Evolutionary conservation across 2,797 vertebrate genomes (phyloP), one percentile per base, ranked within the genome.

Genomic region (Hippopotamyrus pictus): DNA sequence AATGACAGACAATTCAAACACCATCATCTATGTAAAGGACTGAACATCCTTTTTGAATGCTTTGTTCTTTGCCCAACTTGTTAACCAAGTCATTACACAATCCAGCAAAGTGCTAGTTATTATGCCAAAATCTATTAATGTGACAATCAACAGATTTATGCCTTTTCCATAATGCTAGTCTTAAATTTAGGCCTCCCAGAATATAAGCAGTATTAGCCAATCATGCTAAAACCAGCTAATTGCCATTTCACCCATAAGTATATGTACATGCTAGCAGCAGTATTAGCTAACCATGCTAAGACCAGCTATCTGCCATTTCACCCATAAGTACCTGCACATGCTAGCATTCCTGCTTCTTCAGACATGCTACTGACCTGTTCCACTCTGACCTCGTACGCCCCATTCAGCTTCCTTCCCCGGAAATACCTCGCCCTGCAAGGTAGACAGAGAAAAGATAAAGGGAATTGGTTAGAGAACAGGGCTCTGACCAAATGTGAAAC

Each of bases 321-420:
- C 69, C 69, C 29, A 41, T 76, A 76, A 76, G 29, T 7, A 76
- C 69, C 19, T 76, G 69, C 6, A 76, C 5, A 76, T 76, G 69
- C 33, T 76, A 41, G 14, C 33, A 37, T 37, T 17, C 69, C 33
- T 17, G 33, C 69, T 76, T 5, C 11, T n/a, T 57, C 51, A 17
- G 25, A 48, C n/a, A 90, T 88, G 65, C 14, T 91, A 93, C 95
- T 92, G 95, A 99, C 98, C 98, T 99, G 98, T 91, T 99, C 98
- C 92, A 99, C 97, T 41, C 97, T 96, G 90, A 99, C 98, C 93
- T 99, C 98, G 79, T 96, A 97, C 79, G 98, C 98, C 89, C 97
- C 98, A 14, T 98, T 97, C 93, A 99, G 96, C 93, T 97, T 99
- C 96, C 97, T 98, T 46, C 97, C 97, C 69, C 97, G 94, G 94